Conservation (phyloP, 1,140 invertebrate species). For the Listronotus oregonensis region DNA sequence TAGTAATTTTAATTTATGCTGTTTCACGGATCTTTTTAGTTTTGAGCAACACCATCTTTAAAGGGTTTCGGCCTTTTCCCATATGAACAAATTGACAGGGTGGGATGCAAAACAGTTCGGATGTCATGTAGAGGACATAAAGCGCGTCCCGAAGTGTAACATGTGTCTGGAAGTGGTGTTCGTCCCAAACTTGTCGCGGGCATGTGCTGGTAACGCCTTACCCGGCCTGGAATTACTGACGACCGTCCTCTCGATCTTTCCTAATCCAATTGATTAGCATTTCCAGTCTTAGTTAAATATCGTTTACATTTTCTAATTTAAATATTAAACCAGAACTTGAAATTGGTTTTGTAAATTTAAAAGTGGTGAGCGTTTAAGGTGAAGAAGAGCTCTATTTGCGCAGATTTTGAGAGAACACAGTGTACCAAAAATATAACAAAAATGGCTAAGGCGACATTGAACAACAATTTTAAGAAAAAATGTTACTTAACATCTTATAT, state of each 20-base stretch:
- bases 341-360: too few species aligned
- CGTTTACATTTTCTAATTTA: constrained; percentile 20
- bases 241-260: constrained; percentile 31
- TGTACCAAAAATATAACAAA: too few species aligned
- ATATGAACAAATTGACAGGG: constrained; percentile 20
- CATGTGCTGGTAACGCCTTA: constrained; percentile 33
- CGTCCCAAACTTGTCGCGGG: constrained; percentile 34
- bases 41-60: too few species aligned
- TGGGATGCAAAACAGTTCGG: constrained; percentile 17
- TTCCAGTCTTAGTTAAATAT: constrained; percentile 19
- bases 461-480: too few species aligned
- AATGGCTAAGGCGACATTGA: too few species aligned
- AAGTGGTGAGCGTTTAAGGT: too few species aligned
- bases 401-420: too few species aligned
- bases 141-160: constrained; percentile 33
- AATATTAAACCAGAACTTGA: not conserved
- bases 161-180: constrained; percentile 31
- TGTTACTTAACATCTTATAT: too few species aligned
- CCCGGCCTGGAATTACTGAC: constrained; percentile 22
- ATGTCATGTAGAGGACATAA: constrained; percentile 34
- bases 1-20: too few species aligned
- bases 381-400: too few species aligned
- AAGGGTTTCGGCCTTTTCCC: constrained; percentile 6
- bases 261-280: constrained; percentile 28
- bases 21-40: too few species aligned